These are phyloP conservation scores for Drosophila murphyi DNA, from an alignment of 1,140 invertebrate genomes.

Conservation along the genomic window DNA sequence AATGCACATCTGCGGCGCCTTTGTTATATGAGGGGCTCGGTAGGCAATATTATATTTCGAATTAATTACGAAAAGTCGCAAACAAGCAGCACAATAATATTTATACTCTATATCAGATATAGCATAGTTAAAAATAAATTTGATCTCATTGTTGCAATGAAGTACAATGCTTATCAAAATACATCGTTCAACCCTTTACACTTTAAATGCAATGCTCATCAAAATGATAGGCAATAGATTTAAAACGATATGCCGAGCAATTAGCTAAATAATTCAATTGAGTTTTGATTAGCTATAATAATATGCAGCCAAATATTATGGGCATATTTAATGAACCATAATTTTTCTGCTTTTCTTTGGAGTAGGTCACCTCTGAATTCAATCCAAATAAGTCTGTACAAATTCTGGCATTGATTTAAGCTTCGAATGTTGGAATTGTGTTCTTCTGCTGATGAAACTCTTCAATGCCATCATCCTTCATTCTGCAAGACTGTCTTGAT, in stretches of 20 bases:
- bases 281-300: background rate
- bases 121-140: background rate
- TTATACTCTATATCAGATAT: background rate
- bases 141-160: constrained; percentile 16
- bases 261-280: background rate
- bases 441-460: too few relatives aligned
- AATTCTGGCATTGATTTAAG: too few relatives aligned
- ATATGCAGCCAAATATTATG: too few relatives aligned
- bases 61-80: constrained; percentile 32
- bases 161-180: constrained; percentile 3
- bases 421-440: too few relatives aligned
- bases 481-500: too few relatives aligned
- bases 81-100: background rate
- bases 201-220: constrained; percentile 40
- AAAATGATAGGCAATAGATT: constrained; percentile 34
- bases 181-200: constrained; percentile 27
- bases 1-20: constrained; percentile 67
- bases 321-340: too few relatives aligned
- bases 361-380: too few relatives aligned
- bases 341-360: too few relatives aligned
- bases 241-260: constrained; percentile 10
- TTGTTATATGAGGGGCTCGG: constrained; percentile 43
- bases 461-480: too few relatives aligned
- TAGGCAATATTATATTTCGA: constrained; percentile 13
- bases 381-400: too few relatives aligned